These are phyloP conservation scores for Helostoma temminkii DNA, from an alignment of 2,797 vertebrate genomes.

Conservation along the genomic window DNA sequence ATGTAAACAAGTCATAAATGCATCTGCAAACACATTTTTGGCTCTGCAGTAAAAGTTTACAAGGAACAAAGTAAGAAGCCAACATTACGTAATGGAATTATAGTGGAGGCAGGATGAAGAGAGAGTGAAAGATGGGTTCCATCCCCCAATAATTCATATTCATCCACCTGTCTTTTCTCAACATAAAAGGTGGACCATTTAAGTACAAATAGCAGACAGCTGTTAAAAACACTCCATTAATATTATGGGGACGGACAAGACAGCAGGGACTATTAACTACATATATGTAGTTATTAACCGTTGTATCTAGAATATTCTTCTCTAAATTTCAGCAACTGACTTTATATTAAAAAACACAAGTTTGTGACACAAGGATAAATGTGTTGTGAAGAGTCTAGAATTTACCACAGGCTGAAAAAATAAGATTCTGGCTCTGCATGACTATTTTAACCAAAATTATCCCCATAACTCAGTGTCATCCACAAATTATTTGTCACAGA, in stretches of 20 bases:
- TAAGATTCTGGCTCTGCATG: conserved; percentile 7
- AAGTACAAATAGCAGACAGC: background rate
- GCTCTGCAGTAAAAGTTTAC: conserved; percentile 65
- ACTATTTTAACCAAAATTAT: conserved; percentile 10
- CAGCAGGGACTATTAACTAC: background rate
- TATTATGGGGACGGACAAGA: background rate
- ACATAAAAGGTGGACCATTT: background rate
- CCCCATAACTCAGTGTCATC: conserved; percentile 5
- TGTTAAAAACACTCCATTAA: background rate
- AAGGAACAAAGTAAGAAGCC: conserved; percentile 54
- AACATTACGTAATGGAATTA: conserved; percentile 50
- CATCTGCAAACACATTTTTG: conserved; percentile 71
- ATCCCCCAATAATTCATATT: conserved; percentile 8
- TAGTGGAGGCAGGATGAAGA: conserved; percentile 16
- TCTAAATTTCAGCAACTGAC: no score
- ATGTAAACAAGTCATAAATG: conserved; percentile 75
- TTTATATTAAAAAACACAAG: background rate
- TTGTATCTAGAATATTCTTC: no score
- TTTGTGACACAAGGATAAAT: background rate
- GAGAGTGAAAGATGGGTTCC: background rate
- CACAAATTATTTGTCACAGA: conserved; percentile 1
- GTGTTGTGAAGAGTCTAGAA: conserved; percentile 13
- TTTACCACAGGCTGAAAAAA: conserved; percentile 23
- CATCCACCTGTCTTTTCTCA: conserved; percentile 34
- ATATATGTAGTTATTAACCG: background rate